A percentile compares a stretch with the other conserved stretches of the same genome.
phyloP scores from a whole-genome alignment of 2,888 invertebrate genomes.

The Noctua comes region DNA sequence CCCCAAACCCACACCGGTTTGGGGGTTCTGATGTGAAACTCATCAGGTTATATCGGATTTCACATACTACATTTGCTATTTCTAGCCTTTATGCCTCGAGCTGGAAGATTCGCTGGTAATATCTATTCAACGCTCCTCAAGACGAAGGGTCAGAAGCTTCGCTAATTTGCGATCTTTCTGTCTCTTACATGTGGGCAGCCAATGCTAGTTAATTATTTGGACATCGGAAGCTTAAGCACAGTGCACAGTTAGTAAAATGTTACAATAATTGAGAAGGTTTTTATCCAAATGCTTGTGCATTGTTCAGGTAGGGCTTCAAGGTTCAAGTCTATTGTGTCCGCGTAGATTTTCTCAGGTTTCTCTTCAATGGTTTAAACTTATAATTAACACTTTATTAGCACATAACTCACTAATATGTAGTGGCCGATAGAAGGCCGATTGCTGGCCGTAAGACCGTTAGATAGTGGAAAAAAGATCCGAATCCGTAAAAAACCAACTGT shows the following conservation, averaged over 20 bases:
- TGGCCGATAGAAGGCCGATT: background rate
- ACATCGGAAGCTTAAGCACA: background rate
- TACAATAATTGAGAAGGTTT: conserved; percentile 12
- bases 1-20: too few relatives aligned
- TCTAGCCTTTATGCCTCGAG: background rate
- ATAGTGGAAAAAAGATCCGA: background rate
- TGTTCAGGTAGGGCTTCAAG: conserved; percentile 28
- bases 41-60: background rate
- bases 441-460: background rate
- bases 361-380: background rate
- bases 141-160: background rate
- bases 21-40: too few relatives aligned
- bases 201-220: background rate
- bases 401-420: background rate
- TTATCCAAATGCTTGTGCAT: conserved; percentile 9
- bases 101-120: background rate
- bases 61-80: background rate
- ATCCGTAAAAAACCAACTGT: background rate
- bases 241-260: background rate
- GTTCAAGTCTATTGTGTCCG: conserved; percentile 23
- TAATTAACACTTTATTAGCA: conserved; percentile 10
- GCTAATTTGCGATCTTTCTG: background rate
- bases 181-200: background rate
- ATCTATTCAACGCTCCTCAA: background rate
- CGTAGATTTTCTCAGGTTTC: conserved; percentile 22